Conservation (phyloP, 2,888 invertebrate genomes). For the Drosophila demipolita region DNA sequence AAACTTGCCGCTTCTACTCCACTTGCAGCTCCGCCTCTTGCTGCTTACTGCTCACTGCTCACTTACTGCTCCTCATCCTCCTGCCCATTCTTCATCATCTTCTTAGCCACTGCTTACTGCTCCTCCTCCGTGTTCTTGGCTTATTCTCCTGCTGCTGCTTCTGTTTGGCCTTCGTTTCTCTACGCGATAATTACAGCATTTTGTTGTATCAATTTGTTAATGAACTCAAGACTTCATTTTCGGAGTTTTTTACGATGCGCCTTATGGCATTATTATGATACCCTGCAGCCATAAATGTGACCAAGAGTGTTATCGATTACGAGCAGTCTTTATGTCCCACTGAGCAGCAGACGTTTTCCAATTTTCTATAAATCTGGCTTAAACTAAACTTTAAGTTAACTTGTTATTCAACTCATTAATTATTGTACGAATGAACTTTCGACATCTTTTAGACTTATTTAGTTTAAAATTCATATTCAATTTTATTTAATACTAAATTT, state of each 20-base stretch:
- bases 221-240: conserved; percentile 62
- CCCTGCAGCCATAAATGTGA: conserved; percentile 24
- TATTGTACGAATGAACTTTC: too few relatives aligned
- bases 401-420: neutral
- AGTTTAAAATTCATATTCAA: neutral
- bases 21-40: conserved; percentile 5
- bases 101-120: conserved; percentile 1
- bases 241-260: conserved; percentile 31
- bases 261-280: conserved; percentile 48
- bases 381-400: neutral
- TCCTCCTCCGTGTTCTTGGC: neutral
- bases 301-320: neutral
- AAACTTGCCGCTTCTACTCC: conserved; percentile 25
- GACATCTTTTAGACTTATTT: too few relatives aligned
- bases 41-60: neutral
- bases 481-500: neutral
- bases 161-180: conserved; percentile 59
- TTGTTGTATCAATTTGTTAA: conserved; percentile 82
- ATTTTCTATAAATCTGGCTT: neutral
- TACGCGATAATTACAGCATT: conserved; percentile 79
- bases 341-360: neutral
- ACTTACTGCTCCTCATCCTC: neutral
- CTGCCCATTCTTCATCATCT: neutral
- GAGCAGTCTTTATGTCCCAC: neutral
- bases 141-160: conserved; percentile 35